phyloP scores from a whole-genome alignment of 2,113 vertebrate genomes.

The Burhinus oedicnemus region DNA sequence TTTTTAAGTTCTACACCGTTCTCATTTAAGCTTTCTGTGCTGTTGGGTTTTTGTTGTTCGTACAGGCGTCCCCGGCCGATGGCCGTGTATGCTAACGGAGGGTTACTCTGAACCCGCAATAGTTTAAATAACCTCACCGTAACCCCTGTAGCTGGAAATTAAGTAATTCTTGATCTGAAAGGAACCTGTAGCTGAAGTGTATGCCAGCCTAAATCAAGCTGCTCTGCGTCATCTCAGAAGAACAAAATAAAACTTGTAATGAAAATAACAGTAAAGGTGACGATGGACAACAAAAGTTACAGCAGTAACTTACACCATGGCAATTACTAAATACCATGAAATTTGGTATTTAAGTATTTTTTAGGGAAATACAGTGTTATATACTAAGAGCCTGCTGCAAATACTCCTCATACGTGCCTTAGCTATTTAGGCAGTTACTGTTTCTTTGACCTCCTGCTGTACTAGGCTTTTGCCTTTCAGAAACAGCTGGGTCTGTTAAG shows the following conservation, averaged over 20 bases:
- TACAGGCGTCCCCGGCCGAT: background rate
- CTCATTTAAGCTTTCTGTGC: background rate
- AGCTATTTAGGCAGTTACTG: background rate
- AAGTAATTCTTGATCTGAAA: background rate
- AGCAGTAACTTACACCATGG: fast-evolving
- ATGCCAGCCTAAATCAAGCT: background rate
- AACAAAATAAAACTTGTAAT: background rate
- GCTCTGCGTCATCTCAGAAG: background rate
- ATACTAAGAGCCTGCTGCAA: background rate
- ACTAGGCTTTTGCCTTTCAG: constrained; percentile 58
- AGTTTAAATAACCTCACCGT: background rate
- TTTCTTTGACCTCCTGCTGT: constrained; percentile 36
- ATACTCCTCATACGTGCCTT: background rate
- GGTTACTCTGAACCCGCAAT: background rate
- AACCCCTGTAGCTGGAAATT: background rate
- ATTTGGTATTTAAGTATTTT: fast-evolving
- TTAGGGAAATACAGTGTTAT: background rate
- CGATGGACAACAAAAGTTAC: background rate
- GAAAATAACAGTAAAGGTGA: background rate
- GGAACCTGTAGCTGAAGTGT: background rate
- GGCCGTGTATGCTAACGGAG: fast-evolving
- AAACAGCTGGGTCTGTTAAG: constrained; percentile 87
- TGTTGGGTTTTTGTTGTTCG: fast-evolving
- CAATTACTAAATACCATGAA: fast-evolving
- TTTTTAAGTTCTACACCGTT: background rate